Evolutionary conservation across 2,888 invertebrate species (phyloP).

Genomic region (Synanthedon vespiformis): DNA sequence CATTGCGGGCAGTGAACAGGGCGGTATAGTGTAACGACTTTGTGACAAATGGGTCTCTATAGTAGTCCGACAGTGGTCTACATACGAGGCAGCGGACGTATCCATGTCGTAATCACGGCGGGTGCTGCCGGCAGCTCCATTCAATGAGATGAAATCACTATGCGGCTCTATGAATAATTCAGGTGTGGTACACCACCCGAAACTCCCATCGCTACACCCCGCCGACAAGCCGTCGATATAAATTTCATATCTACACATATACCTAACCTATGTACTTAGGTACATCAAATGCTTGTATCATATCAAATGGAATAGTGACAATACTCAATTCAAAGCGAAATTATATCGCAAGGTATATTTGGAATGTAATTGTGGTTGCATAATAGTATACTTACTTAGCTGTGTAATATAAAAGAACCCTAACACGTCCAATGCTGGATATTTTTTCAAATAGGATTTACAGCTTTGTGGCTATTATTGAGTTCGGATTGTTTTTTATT

Average conservation of each 20-base stretch:
- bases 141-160: constrained; percentile 71
- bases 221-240: background rate
- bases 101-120: constrained; percentile 61
- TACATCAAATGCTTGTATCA: too few relatives aligned
- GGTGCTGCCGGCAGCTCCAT: constrained; percentile 39
- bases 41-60: background rate
- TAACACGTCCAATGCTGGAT: too few relatives aligned
- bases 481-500: too few relatives aligned
- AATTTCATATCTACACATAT: background rate
- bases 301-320: too few relatives aligned
- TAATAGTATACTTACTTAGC: too few relatives aligned
- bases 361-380: too few relatives aligned
- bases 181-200: constrained; percentile 40
- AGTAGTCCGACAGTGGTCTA: background rate
- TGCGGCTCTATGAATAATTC: constrained; percentile 67
- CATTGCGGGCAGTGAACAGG: background rate
- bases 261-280: background rate
- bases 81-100: constrained; percentile 39
- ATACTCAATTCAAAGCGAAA: too few relatives aligned
- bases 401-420: too few relatives aligned
- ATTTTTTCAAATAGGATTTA: too few relatives aligned
- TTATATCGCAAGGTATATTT: too few relatives aligned
- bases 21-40: background rate
- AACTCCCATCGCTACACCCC: constrained; percentile 9
- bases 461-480: too few relatives aligned